Percentiles rank a stretch among this genome's conserved stretches.
Conservation (phyloP, 1,140 invertebrate genomes). For the Spodoptera litura region DNA sequence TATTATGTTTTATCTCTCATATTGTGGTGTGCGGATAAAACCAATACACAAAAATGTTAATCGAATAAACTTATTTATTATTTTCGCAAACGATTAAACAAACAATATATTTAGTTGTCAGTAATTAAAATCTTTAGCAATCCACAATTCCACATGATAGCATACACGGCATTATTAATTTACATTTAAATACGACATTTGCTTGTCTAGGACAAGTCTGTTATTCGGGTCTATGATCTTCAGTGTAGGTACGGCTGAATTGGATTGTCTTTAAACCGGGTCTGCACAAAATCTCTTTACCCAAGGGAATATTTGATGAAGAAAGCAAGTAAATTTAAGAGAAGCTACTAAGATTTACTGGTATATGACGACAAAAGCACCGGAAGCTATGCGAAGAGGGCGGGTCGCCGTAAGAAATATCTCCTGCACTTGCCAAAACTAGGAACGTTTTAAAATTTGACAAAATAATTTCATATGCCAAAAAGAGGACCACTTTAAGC, state of each 20-base stretch:
- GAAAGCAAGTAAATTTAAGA: conserved; percentile 47
- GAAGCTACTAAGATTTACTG: conserved; percentile 60
- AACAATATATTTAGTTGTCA: no score
- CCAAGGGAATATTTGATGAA: conserved; percentile 44
- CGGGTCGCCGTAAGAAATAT: conserved; percentile 57
- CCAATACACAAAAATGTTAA: no score
- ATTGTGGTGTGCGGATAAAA: no score
- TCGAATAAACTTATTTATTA: no score
- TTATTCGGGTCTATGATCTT: conserved; percentile 1
- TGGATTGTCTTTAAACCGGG: conserved; percentile 17
- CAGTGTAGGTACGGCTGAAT: conserved; percentile 1
- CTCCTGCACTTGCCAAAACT: conserved; percentile 57
- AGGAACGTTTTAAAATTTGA: conserved; percentile 41
- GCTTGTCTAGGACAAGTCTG: not conserved
- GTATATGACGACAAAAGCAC: conserved; percentile 59
- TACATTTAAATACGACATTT: not conserved
- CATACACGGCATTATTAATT: not conserved
- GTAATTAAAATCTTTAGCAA: no score
- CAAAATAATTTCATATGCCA: conserved; percentile 42
- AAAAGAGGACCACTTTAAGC: not conserved
- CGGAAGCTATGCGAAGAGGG: conserved; percentile 50
- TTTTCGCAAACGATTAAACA: no score
- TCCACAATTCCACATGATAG: not conserved
- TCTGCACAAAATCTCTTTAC: conserved; percentile 26
- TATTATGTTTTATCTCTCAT: no score